phyloP scores from a whole-genome alignment of 2,888 invertebrate species.

The Unio pictorum region DNA sequence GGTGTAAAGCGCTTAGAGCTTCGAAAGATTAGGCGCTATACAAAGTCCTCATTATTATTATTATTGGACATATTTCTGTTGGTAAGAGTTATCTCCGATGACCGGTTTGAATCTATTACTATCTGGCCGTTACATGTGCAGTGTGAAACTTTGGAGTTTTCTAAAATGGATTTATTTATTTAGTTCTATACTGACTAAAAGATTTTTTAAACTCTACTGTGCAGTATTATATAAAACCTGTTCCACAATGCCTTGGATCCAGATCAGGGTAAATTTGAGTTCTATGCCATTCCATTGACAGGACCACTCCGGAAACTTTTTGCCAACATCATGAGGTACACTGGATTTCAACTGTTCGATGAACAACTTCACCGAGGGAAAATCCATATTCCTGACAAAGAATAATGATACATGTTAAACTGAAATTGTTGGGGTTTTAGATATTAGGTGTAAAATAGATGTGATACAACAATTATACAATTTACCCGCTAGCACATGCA shows the following conservation, averaged over 20 bases:
- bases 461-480: too few relatives aligned
- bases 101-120: too few relatives aligned
- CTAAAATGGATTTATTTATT: not conserved
- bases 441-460: too few relatives aligned
- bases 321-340: constrained; percentile 1
- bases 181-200: not conserved
- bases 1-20: too few relatives aligned
- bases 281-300: constrained; percentile 8
- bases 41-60: too few relatives aligned
- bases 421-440: too few relatives aligned
- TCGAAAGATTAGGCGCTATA: too few relatives aligned
- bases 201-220: too few relatives aligned
- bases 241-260: constrained; percentile 29
- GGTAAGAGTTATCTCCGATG: too few relatives aligned
- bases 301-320: constrained; percentile 15
- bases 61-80: too few relatives aligned
- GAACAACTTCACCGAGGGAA: constrained; percentile 13
- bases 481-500: too few relatives aligned
- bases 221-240: constrained; percentile 9
- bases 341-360: not conserved
- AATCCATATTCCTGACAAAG: constrained; percentile 4
- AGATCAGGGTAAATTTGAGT: constrained; percentile 14
- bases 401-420: not conserved
- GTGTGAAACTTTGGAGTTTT: not conserved
- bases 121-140: too few relatives aligned